Percentiles rank a stretch among this genome's conserved stretches.
Conservation (phyloP, 2,113 vertebrate species). For the Lanius ludovicianus region DNA sequence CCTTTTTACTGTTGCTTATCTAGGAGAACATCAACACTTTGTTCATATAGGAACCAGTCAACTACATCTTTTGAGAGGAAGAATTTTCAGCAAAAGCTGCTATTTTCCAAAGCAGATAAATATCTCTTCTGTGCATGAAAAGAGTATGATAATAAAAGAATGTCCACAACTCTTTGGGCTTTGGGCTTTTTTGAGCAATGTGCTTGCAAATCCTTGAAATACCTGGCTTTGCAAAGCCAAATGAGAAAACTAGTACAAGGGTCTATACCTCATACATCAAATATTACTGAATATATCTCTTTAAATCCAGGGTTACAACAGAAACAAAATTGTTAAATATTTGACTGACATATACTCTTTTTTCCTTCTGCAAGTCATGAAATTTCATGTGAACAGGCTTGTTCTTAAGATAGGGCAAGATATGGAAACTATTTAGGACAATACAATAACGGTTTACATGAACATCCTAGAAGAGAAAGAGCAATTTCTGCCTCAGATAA, state of each 20-base stretch:
- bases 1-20: neutral
- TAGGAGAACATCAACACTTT: neutral
- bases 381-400: neutral
- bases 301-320: neutral
- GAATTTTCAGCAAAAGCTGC: neutral
- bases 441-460: neutral
- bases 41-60: neutral
- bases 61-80: neutral
- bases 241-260: neutral
- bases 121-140: neutral
- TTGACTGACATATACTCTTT: neutral
- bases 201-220: neutral
- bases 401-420: neutral
- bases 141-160: neutral
- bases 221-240: neutral
- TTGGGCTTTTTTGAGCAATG: neutral
- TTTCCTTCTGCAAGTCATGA: neutral
- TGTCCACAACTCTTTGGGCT: neutral
- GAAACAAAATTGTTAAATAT: neutral
- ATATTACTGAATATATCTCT: neutral
- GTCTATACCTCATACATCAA: neutral
- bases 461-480: neutral
- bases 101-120: neutral
- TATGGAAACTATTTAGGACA: neutral
- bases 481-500: neutral